Conservation (phyloP, 1,140 invertebrate species). For the Drosophila nannoptera region DNA sequence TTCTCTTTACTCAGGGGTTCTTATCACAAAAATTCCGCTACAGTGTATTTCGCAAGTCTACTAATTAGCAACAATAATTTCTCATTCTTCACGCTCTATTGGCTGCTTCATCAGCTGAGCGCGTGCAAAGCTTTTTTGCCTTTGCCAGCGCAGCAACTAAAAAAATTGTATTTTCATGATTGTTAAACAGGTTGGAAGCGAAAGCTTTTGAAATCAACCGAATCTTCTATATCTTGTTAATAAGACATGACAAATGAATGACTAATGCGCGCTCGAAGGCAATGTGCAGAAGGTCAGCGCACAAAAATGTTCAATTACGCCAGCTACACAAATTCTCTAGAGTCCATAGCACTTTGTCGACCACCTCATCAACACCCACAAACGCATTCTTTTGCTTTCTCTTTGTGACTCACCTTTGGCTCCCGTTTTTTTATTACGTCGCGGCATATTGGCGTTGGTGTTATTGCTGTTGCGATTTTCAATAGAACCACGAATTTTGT, state of each 20-base stretch:
- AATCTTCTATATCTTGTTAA: constrained; percentile 34
- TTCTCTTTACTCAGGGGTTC: too few species aligned
- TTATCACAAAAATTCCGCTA: neutral
- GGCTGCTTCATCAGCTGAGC: constrained; percentile 57
- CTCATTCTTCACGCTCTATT: constrained; percentile 22
- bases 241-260: constrained; percentile 30
- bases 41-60: constrained; percentile 5
- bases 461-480: constrained; percentile 44
- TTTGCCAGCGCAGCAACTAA: constrained; percentile 67
- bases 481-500: constrained; percentile 45
- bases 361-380: constrained; percentile 7
- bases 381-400: constrained; percentile 9
- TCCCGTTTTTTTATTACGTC: constrained; percentile 72
- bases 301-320: constrained; percentile 8
- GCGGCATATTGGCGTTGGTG: constrained; percentile 65
- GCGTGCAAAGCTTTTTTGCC: constrained; percentile 61
- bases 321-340: constrained; percentile 23
- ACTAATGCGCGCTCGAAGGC: constrained; percentile 46
- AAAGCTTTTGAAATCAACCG: constrained; percentile 53
- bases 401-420: constrained; percentile 74
- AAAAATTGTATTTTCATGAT: constrained; percentile 58
- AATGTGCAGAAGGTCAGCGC: constrained; percentile 14
- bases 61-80: constrained; percentile 1
- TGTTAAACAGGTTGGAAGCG: constrained; percentile 65
- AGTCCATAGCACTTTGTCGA: constrained; percentile 6